Percentiles rank a stretch among this genome's conserved stretches.
These are phyloP conservation scores for Pluvianellus socialis DNA, from an alignment of 2,113 vertebrate species.

Conservation along the genomic window DNA sequence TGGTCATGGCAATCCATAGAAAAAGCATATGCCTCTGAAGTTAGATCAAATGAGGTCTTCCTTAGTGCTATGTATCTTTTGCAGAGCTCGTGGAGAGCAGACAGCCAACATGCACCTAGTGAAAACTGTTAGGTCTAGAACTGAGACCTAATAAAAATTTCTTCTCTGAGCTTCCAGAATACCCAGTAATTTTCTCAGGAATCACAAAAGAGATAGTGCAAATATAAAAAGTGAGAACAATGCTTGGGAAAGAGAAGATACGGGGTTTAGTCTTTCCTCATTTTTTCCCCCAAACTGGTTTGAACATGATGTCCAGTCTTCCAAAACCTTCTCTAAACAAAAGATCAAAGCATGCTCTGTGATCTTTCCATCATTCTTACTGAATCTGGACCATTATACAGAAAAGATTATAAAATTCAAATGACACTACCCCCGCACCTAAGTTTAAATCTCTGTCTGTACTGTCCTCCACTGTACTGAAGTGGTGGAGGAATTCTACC, in stretches of 20 bases:
- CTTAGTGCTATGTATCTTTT: neutral
- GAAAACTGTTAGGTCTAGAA: neutral
- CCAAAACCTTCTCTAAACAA: neutral
- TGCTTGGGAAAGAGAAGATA: neutral
- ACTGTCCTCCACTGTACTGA: neutral
- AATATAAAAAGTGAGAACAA: neutral
- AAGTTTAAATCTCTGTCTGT: neutral
- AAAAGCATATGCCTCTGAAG: neutral
- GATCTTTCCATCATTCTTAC: neutral
- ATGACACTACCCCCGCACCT: rapidly evolving
- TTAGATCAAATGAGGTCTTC: neutral
- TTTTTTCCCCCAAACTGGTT: neutral
- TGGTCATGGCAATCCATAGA: too few species aligned
- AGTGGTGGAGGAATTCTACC: neutral
- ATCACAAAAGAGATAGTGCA: rapidly evolving
- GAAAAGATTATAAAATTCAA: neutral
- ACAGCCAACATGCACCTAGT: neutral
- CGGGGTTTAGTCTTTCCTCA: neutral
- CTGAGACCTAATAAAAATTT: neutral
- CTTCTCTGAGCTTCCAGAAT: neutral
- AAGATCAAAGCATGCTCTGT: neutral
- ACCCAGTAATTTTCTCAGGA: neutral
- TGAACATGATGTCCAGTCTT: neutral
- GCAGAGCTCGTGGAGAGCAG: neutral
- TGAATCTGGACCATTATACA: neutral